Conservation (phyloP, 1,140 invertebrate species). For the Drosophila leontia region DNA sequence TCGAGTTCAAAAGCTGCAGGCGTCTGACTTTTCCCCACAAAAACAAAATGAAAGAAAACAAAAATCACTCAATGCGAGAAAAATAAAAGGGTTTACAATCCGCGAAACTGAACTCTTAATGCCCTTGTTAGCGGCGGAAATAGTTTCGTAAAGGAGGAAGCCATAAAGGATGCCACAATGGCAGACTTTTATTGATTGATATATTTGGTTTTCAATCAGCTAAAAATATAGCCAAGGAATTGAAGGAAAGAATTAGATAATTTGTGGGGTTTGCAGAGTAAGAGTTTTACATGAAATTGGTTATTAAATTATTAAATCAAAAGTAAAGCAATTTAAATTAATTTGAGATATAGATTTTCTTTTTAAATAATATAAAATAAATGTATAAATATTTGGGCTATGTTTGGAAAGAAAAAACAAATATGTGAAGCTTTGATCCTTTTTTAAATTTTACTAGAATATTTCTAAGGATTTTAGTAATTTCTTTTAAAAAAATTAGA, state of each 20-base stretch:
- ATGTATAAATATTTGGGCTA: background rate
- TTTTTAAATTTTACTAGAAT: background rate
- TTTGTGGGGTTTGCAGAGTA: background rate
- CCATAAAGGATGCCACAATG: background rate
- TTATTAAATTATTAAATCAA: too few relatives aligned
- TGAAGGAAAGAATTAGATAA: background rate
- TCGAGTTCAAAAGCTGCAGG: constrained; percentile 60
- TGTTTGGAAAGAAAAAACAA: background rate
- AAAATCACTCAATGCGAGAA: constrained; percentile 47
- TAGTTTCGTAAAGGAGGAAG: constrained; percentile 14
- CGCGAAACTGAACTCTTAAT: constrained; percentile 31
- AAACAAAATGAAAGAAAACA: constrained; percentile 30
- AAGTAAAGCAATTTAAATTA: too few relatives aligned
- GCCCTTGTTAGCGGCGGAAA: constrained; percentile 29
- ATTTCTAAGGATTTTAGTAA: background rate
- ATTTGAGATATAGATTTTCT: too few relatives aligned
- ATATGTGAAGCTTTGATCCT: background rate
- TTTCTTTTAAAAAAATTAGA: background rate
- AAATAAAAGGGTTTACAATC: constrained; percentile 21
- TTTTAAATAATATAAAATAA: too few relatives aligned
- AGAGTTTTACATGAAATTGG: background rate
- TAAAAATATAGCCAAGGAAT: background rate
- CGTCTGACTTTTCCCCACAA: constrained; percentile 33
- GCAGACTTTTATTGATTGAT: constrained; percentile 13
- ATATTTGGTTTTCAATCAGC: constrained; percentile 21